A percentile compares a stretch with the other conserved stretches of the same genome.
phyloP scores from a whole-genome alignment of 2,888 invertebrate genomes.

The Hartigia nigra region DNA sequence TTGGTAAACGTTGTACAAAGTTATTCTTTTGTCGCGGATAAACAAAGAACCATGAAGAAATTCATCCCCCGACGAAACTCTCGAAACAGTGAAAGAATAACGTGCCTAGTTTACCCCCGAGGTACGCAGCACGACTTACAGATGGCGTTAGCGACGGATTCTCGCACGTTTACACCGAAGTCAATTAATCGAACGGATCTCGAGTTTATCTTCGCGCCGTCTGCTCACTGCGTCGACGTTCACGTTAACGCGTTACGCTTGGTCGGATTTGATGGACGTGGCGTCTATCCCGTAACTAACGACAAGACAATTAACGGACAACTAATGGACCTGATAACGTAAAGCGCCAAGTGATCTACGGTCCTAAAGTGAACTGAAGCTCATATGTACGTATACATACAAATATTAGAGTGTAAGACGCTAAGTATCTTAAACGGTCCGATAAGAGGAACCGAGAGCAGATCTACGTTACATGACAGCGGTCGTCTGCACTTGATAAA shows the following conservation, averaged over 20 bases:
- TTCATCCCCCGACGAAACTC: background rate
- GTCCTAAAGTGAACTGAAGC: background rate
- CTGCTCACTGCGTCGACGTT: background rate
- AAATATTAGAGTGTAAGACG: background rate
- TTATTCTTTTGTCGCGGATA: background rate
- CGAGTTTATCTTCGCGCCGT: background rate
- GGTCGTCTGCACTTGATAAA: constrained; percentile 22
- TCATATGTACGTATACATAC: background rate
- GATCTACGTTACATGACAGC: constrained; percentile 8
- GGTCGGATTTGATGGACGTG: background rate
- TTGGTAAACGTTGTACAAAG: background rate
- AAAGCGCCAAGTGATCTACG: constrained; percentile 21
- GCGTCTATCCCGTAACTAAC: background rate
- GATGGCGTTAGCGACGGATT: background rate
- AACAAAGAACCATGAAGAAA: background rate
- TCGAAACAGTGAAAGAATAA: background rate
- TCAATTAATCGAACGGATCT: background rate
- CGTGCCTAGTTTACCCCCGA: background rate
- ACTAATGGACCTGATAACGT: constrained; percentile 28
- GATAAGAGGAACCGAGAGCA: constrained; percentile 12
- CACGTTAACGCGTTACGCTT: background rate
- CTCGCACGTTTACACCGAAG: background rate
- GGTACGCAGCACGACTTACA: background rate
- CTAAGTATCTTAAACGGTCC: constrained; percentile 20
- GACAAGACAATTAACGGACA: constrained; percentile 26